Percentiles rank a stretch among this genome's conserved stretches.
These are phyloP conservation scores for Caenorhabditis virilis DNA, from an alignment of 2,888 invertebrate genomes.

Conservation along the genomic window DNA sequence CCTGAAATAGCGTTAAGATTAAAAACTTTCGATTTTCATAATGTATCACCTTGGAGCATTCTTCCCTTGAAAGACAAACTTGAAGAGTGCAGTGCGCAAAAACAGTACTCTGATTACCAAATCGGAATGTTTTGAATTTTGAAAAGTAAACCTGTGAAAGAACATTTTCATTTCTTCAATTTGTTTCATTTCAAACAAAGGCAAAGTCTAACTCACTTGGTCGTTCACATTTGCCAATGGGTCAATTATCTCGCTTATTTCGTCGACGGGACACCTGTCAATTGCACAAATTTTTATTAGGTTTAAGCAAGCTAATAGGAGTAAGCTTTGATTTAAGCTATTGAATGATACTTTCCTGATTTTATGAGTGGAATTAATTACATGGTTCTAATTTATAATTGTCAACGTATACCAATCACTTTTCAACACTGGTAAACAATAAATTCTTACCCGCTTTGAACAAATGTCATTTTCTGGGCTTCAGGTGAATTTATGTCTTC, in stretches of 20 bases:
- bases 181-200: neutral
- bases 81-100: conserved; percentile 63
- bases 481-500: conserved; percentile 51
- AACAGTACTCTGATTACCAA: conserved; percentile 59
- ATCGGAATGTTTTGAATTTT: conserved; percentile 63
- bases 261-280: conserved; percentile 60
- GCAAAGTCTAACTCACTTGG: conserved; percentile 52
- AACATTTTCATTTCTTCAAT: conserved; percentile 2
- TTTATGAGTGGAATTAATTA: conserved; percentile 11
- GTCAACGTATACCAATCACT: neutral
- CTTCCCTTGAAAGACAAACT: conserved; percentile 57
- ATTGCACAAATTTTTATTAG: conserved; percentile 27
- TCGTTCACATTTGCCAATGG: conserved; percentile 60
- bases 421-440: conserved; percentile 2
- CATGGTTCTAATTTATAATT: neutral
- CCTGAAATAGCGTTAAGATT: conserved; percentile 23
- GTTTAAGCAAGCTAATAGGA: conserved; percentile 20
- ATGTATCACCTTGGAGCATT: conserved; percentile 51
- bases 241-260: conserved; percentile 55
- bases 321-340: conserved; percentile 17
- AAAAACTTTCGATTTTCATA: neutral
- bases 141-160: conserved; percentile 53
- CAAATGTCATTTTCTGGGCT: conserved; percentile 58
- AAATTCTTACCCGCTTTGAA: conserved; percentile 52
- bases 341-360: neutral